Conservation (phyloP, 2,797 vertebrate species). For the Characodon lateralis region DNA sequence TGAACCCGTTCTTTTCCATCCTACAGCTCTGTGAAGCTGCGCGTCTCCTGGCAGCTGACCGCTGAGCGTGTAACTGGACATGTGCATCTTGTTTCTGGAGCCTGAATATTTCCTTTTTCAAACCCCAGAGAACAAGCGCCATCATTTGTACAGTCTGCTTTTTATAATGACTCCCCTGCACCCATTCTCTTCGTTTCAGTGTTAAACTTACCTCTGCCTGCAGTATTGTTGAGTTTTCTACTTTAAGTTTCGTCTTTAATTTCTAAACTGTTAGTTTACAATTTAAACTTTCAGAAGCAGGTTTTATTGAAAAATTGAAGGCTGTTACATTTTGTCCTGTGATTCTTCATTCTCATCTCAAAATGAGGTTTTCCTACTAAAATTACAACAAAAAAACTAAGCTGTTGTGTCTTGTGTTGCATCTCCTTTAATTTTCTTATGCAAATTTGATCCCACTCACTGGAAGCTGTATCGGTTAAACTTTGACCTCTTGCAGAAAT, state of each 20-base stretch:
- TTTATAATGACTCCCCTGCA: constrained; percentile 43
- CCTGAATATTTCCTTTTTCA: constrained; percentile 52
- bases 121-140: constrained; percentile 21
- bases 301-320: constrained; percentile 22
- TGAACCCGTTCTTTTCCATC: constrained; percentile 9
- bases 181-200: constrained; percentile 45
- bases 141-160: constrained; percentile 74
- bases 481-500: constrained; percentile 43
- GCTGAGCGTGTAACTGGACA: constrained; percentile 51
- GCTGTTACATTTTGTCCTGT: constrained; percentile 11
- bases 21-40: constrained; percentile 59
- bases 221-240: constrained; percentile 47
- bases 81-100: constrained; percentile 47
- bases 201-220: constrained; percentile 39
- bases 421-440: constrained; percentile 44
- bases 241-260: not conserved
- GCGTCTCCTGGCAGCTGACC: constrained; percentile 70
- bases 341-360: constrained; percentile 20
- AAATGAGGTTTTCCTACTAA: constrained; percentile 12
- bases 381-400: constrained; percentile 14
- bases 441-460: constrained; percentile 67
- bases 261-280: not conserved
- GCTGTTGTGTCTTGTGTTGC: constrained; percentile 33
- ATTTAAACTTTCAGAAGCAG: not conserved
- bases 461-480: constrained; percentile 61